Conservation (phyloP, 2,797 vertebrate genomes). For the Peromyscus nudipes region DNA sequence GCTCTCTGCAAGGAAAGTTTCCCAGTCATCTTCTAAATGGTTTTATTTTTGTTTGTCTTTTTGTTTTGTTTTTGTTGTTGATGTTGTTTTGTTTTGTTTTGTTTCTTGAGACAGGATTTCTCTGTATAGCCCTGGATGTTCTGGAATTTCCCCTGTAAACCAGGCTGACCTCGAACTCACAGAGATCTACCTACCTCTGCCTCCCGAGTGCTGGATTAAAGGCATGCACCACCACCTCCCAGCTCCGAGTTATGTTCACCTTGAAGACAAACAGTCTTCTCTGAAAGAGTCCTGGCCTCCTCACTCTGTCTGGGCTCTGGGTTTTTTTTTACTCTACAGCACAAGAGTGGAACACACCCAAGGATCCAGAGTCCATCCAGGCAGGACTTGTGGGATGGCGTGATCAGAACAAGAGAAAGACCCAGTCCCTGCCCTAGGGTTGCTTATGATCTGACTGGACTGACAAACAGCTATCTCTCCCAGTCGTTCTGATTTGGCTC, state of each 20-base stretch:
- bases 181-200: no score
- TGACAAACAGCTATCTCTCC: slow-evolving; percentile 73
- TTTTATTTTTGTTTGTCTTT: no score
- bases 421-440: slow-evolving; percentile 50
- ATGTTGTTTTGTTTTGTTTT: no score
- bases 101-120: no score
- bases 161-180: no score
- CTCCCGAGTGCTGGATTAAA: no score
- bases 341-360: not conserved
- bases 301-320: not conserved
- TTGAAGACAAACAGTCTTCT: slow-evolving; percentile 1
- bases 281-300: not conserved
- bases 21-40: not conserved
- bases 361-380: not conserved
- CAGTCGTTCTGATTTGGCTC: slow-evolving; percentile 77
- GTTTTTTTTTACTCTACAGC: not conserved
- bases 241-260: not conserved
- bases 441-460: slow-evolving; percentile 73
- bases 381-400: not conserved
- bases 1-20: not conserved
- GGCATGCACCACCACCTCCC: no score
- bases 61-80: no score
- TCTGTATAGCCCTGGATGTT: no score
- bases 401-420: slow-evolving; percentile 17
- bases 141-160: no score